Evolutionary conservation across 2,888 invertebrate species (phyloP).

Genomic region (Athrips mouffetella): DNA sequence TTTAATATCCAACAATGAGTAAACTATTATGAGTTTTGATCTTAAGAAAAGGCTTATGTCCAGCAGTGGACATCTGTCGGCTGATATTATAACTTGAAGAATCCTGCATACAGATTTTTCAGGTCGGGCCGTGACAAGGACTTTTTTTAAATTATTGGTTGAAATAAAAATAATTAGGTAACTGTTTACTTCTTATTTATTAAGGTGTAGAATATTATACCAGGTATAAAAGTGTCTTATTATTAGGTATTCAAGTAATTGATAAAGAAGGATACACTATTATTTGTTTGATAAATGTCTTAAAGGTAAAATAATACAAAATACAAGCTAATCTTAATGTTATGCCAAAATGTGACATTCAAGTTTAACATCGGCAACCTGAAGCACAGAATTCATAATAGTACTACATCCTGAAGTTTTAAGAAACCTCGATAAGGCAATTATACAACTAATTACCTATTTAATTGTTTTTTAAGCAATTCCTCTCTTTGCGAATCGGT

Average conservation of each 20-base stretch:
- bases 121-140: background rate
- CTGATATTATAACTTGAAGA: background rate
- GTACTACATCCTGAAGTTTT: background rate
- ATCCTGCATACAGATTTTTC: background rate
- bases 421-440: conserved; percentile 25
- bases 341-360: too few relatives aligned
- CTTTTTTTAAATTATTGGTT: too few relatives aligned
- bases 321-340: too few relatives aligned
- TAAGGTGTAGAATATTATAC: conserved; percentile 35
- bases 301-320: background rate
- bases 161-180: conserved; percentile 28
- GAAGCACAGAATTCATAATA: too few relatives aligned
- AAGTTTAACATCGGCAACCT: too few relatives aligned
- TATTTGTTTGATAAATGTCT: background rate
- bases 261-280: conserved; percentile 7
- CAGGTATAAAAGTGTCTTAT: conserved; percentile 57
- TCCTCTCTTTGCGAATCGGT: conserved; percentile 3
- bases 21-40: too few relatives aligned
- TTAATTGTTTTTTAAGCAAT: conserved; percentile 1
- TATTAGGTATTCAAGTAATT: conserved; percentile 15
- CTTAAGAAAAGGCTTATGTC: too few relatives aligned
- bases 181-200: conserved; percentile 21
- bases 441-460: conserved; percentile 35
- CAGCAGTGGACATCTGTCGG: too few relatives aligned
- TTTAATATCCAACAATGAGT: background rate